Percentiles rank a stretch among this genome's conserved stretches.
These are phyloP conservation scores for Lordiphosa stackelbergi DNA, from an alignment of 1,140 invertebrate species.

Conservation along the genomic window DNA sequence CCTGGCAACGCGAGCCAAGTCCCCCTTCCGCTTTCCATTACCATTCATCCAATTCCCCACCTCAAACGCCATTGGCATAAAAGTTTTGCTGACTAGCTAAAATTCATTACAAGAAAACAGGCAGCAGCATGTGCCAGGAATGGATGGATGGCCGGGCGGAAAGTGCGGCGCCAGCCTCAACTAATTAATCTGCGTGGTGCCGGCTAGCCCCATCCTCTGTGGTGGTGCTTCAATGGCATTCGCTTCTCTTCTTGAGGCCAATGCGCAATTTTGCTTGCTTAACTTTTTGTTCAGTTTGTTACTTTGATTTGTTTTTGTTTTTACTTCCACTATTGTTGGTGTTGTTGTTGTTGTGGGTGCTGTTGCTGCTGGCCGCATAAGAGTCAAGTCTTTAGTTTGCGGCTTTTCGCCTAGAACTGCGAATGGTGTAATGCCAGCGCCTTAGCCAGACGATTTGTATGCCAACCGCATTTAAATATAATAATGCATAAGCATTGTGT, in stretches of 20 bases:
- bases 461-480: slow-evolving; percentile 70
- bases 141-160: slow-evolving; percentile 14
- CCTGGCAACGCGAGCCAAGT: slow-evolving; percentile 10
- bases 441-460: slow-evolving; percentile 51
- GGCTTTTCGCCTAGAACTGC: slow-evolving; percentile 47
- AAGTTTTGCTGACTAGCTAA: slow-evolving; percentile 76
- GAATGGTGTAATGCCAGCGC: slow-evolving; percentile 56
- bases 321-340: slow-evolving; percentile 28
- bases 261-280: slow-evolving; percentile 67
- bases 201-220: slow-evolving; percentile 22
- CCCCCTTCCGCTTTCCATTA: background rate
- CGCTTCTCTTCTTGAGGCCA: slow-evolving; percentile 45
- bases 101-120: slow-evolving; percentile 74
- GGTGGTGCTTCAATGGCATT: slow-evolving; percentile 1
- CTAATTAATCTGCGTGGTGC: slow-evolving; percentile 72
- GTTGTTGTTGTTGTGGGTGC: slow-evolving; percentile 10
- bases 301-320: slow-evolving; percentile 74
- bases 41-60: slow-evolving; percentile 39
- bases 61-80: slow-evolving; percentile 64
- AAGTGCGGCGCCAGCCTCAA: slow-evolving; percentile 55
- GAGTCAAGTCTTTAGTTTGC: slow-evolving; percentile 72
- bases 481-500: slow-evolving; percentile 58
- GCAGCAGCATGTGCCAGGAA: slow-evolving; percentile 62
- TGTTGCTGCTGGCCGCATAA: slow-evolving; percentile 48
- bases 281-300: slow-evolving; percentile 73